Evolutionary conservation across 2,113 vertebrate genomes (phyloP).

Genomic region (Apistogramma diplotaenia): DNA sequence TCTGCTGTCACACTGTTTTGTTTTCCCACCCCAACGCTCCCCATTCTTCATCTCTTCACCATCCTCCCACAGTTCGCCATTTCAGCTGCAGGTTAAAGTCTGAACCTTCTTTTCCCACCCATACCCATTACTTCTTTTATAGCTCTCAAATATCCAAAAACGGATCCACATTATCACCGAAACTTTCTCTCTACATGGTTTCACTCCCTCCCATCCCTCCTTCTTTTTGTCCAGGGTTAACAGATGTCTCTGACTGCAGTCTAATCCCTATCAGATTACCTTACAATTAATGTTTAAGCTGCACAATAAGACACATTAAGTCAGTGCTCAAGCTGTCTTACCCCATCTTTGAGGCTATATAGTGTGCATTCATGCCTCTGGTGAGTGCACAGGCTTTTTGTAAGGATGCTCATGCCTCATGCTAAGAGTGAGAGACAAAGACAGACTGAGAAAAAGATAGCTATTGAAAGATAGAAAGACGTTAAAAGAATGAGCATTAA

Average conservation of each 20-base stretch:
- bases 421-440: background rate
- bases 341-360: slow-evolving; percentile 4
- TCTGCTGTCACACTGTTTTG: slow-evolving; percentile 29
- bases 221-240: slow-evolving; percentile 17
- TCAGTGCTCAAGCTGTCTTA: slow-evolving; percentile 5
- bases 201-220: background rate
- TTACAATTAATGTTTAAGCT: slow-evolving; percentile 62
- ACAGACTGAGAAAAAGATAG: background rate
- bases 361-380: background rate
- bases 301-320: slow-evolving; percentile 41
- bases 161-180: background rate
- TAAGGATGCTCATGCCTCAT: background rate
- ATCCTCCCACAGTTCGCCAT: background rate
- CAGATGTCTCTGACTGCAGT: slow-evolving; percentile 43
- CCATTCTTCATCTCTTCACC: background rate
- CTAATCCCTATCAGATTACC: slow-evolving; percentile 66
- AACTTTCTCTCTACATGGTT: background rate
- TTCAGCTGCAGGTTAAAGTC: background rate
- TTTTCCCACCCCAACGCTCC: background rate
- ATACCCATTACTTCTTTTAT: background rate
- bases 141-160: background rate
- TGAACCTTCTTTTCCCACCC: fast-evolving
- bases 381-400: slow-evolving; percentile 17
- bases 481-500: background rate
- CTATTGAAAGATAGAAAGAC: background rate